Evolutionary conservation across 2,888 invertebrate genomes (phyloP).

Genomic region (Scaptomyza flava): DNA sequence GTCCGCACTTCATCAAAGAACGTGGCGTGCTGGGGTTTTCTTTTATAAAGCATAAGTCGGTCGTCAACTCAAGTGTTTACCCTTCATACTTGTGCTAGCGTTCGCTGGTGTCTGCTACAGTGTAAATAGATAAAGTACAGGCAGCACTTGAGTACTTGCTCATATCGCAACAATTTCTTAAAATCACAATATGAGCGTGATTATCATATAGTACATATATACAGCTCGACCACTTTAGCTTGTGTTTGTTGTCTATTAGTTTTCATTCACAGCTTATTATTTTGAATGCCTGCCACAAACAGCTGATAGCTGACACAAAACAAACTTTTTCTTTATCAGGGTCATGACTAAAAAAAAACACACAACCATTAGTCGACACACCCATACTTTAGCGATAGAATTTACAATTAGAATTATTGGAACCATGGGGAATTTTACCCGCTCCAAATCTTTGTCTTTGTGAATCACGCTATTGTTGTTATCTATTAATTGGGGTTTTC

Average conservation of each 20-base stretch:
- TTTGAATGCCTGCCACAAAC: neutral
- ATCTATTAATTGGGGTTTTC: neutral
- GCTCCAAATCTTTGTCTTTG: neutral
- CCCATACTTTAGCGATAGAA: neutral
- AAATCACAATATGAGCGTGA: constrained; percentile 3
- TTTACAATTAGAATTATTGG: constrained; percentile 2
- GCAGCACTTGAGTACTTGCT: constrained; percentile 1
- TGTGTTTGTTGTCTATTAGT: neutral
- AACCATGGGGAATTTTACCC: constrained; percentile 7
- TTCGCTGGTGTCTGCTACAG: neutral
- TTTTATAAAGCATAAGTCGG: constrained; percentile 9
- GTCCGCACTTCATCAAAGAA: neutral
- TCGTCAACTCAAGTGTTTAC: constrained; percentile 38
- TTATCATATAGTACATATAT: neutral
- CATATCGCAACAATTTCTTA: constrained; percentile 9
- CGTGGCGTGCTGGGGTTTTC: neutral
- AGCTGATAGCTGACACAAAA: constrained; percentile 21
- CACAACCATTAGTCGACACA: constrained; percentile 10
- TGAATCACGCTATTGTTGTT: constrained; percentile 19
- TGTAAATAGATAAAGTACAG: constrained; percentile 22
- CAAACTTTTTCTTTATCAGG: neutral
- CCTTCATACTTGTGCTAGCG: neutral
- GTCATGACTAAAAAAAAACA: neutral
- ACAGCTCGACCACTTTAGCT: neutral
- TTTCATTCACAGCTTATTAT: constrained; percentile 10